A percentile compares a stretch with the other conserved stretches of the same genome.
These are phyloP conservation scores for Phenganax stokvisi DNA, from an alignment of 92 coral and sea anemone genomes.

Conservation along the genomic window DNA sequence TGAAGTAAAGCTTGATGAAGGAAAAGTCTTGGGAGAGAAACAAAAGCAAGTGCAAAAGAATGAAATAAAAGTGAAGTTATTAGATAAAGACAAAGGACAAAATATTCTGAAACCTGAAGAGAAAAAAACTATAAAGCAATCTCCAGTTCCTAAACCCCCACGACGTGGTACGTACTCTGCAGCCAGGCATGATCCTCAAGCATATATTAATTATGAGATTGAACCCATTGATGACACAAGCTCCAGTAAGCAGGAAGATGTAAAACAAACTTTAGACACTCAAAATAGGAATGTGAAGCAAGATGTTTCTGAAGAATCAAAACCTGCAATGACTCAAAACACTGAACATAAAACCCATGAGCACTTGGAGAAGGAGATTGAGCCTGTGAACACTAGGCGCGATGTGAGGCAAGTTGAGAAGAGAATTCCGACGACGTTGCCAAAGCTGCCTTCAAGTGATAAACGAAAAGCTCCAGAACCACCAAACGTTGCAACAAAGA, in stretches of 20 bases:
- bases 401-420: not conserved
- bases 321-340: conserved; percentile 1
- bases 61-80: not conserved
- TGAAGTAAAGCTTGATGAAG: conserved; percentile 32
- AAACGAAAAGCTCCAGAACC: conserved; percentile 34
- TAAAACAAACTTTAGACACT: not conserved
- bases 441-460: conserved; percentile 22
- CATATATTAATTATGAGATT: conserved; percentile 33
- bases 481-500: not conserved
- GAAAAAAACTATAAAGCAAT: conserved; percentile 6
- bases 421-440: conserved; percentile 16
- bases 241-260: not conserved
- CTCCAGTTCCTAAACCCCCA: conserved; percentile 32
- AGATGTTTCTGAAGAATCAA: not conserved
- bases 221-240: conserved; percentile 11
- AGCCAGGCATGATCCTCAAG: conserved; percentile 26
- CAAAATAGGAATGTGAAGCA: not conserved
- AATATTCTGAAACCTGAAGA: conserved; percentile 1
- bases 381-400: not conserved
- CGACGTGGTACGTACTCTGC: conserved; percentile 3
- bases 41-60: not conserved
- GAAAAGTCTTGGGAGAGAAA: conserved; percentile 1
- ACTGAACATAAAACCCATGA: not conserved
- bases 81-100: not conserved
- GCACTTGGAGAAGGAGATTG: too few species aligned